Evolutionary conservation across 2,797 vertebrate genomes (phyloP).

Genomic region (Epinephelus malabaricus): DNA sequence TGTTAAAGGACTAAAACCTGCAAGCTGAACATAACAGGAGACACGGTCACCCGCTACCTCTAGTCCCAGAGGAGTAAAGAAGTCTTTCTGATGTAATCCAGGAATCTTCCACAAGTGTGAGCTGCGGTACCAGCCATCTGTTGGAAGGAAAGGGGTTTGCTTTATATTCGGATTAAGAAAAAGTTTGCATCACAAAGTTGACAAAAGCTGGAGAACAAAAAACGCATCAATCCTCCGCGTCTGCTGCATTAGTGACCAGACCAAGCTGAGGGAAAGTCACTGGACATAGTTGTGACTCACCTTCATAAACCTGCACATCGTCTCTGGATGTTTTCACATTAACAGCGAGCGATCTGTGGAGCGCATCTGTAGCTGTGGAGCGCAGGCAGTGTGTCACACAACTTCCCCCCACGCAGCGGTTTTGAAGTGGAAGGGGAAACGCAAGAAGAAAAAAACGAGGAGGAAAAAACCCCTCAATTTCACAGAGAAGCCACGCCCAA

Average conservation of each 20-base stretch:
- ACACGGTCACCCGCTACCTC: conserved; percentile 27
- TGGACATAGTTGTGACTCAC: conserved; percentile 35
- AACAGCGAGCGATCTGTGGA: conserved; percentile 7
- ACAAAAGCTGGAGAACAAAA: not conserved
- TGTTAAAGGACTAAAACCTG: conserved; percentile 41
- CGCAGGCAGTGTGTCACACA: conserved; percentile 32
- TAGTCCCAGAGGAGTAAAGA: conserved; percentile 56
- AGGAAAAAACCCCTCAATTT: not conserved
- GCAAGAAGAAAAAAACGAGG: not conserved
- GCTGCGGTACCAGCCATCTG: conserved; percentile 77
- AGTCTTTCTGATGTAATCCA: conserved; percentile 68
- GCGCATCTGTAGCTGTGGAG: conserved; percentile 17
- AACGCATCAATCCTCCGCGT: not conserved
- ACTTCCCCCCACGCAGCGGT: conserved; percentile 51
- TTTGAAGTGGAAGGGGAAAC: conserved; percentile 58
- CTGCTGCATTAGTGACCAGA: not conserved
- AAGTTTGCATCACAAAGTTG: conserved; percentile 22
- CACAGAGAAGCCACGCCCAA: conserved; percentile 77
- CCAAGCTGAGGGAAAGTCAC: not conserved
- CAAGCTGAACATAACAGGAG: conserved; percentile 41
- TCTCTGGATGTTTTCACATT: conserved; percentile 48
- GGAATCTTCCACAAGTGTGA: conserved; percentile 69
- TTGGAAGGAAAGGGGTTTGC: not conserved
- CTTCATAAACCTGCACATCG: conserved; percentile 52
- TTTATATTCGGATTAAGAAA: not conserved